Evolutionary conservation across 2,797 vertebrate genomes (phyloP).

Genomic region (Scleropages formosus): DNA sequence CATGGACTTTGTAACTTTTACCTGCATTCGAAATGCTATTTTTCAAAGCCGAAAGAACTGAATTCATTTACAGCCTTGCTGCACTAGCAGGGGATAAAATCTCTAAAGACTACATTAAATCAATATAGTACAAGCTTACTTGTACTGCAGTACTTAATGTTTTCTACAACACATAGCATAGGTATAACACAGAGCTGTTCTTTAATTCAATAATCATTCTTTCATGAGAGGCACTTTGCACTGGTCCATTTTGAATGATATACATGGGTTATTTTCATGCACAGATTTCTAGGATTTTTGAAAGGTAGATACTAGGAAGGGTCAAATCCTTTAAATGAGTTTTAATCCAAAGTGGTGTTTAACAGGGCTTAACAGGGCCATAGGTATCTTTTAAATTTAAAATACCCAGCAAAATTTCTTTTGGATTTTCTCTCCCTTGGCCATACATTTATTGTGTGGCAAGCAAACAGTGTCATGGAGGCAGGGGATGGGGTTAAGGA

Average conservation of each 20-base stretch:
- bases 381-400: background rate
- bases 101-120: background rate
- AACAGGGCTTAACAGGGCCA: background rate
- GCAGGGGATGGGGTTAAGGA: background rate
- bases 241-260: background rate
- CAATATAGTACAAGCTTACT: background rate
- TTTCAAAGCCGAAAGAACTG: background rate
- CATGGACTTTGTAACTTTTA: background rate
- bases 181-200: background rate
- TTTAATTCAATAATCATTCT: background rate
- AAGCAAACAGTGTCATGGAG: background rate
- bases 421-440: conserved; percentile 23
- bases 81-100: background rate
- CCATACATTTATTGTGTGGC: background rate
- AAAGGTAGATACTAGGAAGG: background rate
- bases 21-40: background rate
- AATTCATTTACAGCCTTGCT: background rate
- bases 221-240: background rate
- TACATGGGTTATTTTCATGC: background rate
- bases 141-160: background rate
- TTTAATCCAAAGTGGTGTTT: background rate
- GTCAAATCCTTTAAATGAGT: background rate
- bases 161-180: background rate
- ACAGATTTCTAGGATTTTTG: background rate
- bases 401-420: conserved; percentile 17